A percentile compares a stretch with the other conserved stretches of the same genome.
Evolutionary conservation across 1,140 invertebrate genomes (phyloP).

Genomic region (Pararge aegeria): DNA sequence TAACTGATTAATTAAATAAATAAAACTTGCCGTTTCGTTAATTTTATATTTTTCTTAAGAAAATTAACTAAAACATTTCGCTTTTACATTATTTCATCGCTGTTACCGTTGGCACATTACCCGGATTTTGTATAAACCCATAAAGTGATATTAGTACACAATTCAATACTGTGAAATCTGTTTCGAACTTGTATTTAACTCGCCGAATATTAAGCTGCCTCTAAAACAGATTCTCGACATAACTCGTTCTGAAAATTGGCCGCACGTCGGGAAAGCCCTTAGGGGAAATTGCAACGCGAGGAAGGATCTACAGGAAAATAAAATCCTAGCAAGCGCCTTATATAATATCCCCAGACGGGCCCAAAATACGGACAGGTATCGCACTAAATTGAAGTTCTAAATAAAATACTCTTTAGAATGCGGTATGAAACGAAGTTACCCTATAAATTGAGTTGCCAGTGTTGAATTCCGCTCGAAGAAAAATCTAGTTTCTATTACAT

Average conservation of each 20-base stretch:
- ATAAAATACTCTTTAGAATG: constrained; percentile 54
- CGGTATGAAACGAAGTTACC: constrained; percentile 35
- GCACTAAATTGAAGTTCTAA: constrained; percentile 28
- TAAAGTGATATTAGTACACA: constrained; percentile 9
- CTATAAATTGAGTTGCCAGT: constrained; percentile 37
- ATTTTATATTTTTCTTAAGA: too few species aligned
- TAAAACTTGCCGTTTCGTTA: too few species aligned
- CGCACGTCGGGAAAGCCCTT: constrained; percentile 62
- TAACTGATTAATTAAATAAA: too few species aligned
- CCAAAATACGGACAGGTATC: constrained; percentile 42
- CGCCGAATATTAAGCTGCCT: constrained; percentile 45
- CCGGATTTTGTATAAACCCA: too few species aligned
- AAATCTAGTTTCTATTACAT: constrained; percentile 32
- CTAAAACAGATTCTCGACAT: constrained; percentile 59
- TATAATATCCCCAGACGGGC: constrained; percentile 54
- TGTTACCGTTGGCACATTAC: too few species aligned
- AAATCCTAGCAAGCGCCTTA: constrained; percentile 56
- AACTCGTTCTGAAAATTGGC: constrained; percentile 65
- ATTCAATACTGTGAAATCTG: constrained; percentile 37
- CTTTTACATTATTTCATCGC: too few species aligned
- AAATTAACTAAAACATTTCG: too few species aligned
- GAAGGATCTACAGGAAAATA: constrained; percentile 51
- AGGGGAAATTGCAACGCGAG: constrained; percentile 63
- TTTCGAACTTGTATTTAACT: constrained; percentile 36
- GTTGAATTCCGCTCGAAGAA: constrained; percentile 25